Evolutionary conservation across 2,113 vertebrate genomes (phyloP).

Genomic region (Clarias gariepinus): DNA sequence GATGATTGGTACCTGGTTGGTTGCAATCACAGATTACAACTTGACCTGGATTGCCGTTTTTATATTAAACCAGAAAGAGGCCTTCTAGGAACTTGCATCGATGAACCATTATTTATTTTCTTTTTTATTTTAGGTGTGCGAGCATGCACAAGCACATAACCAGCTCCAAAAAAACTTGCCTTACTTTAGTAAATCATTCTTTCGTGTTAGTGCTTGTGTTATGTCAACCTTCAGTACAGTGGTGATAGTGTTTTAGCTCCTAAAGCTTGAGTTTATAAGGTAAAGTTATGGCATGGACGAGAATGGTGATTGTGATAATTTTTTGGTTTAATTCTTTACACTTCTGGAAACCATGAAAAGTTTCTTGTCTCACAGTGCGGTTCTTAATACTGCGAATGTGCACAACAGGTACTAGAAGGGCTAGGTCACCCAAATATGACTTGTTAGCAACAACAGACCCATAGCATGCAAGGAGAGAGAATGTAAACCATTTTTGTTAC

Average conservation of each 20-base stretch:
- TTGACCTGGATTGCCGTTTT: neutral
- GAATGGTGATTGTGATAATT: neutral
- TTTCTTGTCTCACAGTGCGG: neutral
- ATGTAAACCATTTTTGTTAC: too few species aligned
- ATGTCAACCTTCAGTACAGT: neutral
- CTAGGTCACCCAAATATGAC: neutral
- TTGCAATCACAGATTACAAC: slow-evolving; percentile 40
- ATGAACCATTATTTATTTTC: neutral
- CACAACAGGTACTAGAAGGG: too few species aligned
- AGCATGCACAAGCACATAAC: neutral
- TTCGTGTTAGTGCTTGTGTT: neutral
- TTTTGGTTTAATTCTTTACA: neutral
- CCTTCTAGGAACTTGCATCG: neutral
- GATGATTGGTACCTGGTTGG: slow-evolving; percentile 41
- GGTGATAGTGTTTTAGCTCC: neutral
- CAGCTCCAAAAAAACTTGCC: neutral
- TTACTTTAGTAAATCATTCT: neutral
- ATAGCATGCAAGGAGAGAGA: too few species aligned
- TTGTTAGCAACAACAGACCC: neutral
- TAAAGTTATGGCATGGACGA: too few species aligned
- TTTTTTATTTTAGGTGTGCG: too few species aligned
- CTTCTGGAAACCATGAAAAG: neutral
- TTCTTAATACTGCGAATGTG: neutral
- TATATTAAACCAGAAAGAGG: neutral
- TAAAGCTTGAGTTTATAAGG: neutral